Conservation (phyloP, 2,888 invertebrate species). For the Lottia gigantea region DNA sequence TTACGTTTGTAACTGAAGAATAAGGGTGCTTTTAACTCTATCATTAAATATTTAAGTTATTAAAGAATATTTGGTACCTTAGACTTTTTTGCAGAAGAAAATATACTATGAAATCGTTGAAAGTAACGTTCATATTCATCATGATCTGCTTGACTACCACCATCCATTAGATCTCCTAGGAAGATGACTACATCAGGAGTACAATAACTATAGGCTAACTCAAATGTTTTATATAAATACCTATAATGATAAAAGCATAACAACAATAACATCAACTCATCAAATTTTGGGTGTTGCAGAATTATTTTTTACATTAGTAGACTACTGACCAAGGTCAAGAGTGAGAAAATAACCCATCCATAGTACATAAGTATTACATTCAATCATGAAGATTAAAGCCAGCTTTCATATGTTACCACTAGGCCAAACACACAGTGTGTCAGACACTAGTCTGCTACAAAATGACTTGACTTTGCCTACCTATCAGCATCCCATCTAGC, state of each 20-base stretch:
- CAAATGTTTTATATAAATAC: slow-evolving; percentile 83
- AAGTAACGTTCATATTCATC: slow-evolving; percentile 81
- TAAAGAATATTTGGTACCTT: slow-evolving; percentile 41
- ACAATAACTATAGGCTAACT: slow-evolving; percentile 77
- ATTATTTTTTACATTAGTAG: no score
- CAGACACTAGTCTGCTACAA: no score
- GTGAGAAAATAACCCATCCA: no score
- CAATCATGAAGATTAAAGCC: no score
- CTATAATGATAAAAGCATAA: slow-evolving; percentile 71
- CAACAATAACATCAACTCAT: background rate
- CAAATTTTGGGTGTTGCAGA: background rate
- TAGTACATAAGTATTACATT: no score
- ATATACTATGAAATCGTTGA: slow-evolving; percentile 79
- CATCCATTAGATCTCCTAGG: slow-evolving; percentile 94
- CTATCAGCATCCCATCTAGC: slow-evolving; percentile 90
- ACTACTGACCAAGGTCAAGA: no score
- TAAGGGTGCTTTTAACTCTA: no score
- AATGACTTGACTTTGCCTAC: slow-evolving; percentile 70
- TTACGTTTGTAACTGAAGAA: no score
- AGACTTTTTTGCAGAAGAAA: slow-evolving; percentile 65
- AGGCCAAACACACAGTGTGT: no score
- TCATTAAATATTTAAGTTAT: no score
- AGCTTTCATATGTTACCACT: no score
- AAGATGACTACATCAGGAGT: slow-evolving; percentile 88
- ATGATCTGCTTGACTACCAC: slow-evolving; percentile 83